Evolutionary conservation across 2,797 vertebrate genomes (phyloP), one percentile per base, ranked within the genome.

Genomic region (Helarctos malayanus): DNA sequence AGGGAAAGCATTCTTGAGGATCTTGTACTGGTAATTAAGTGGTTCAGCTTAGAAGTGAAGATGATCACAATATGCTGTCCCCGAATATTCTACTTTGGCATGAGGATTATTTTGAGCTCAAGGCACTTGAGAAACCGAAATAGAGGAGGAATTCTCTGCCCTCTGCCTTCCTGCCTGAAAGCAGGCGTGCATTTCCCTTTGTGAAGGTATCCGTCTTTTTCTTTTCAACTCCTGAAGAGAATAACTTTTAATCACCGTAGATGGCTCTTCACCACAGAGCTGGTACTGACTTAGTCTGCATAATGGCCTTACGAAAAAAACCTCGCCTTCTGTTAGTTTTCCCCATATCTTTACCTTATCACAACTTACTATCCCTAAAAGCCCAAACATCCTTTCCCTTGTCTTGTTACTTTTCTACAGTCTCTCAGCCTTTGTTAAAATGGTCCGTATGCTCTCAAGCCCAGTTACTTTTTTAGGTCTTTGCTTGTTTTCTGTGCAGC

Each of bases 31-130:
- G 27, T 49, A 71, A 85, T 45, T 45, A 87, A 89, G 27, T 83
- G 25, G 11, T 68, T 88, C n/a, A 68, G 13, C 21, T 90, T 84
- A 79, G 63, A 97, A 63, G 14, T 11, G 35, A 80, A 76, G 35
- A 32, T 18, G 7, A 47, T 91, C n/a, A 57, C 65, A 87, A 57
- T 79, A 57, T 52, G 18, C 38, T 32, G 68, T 7, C 7, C 18
- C 13, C 25, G 73, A 81, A 75, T 61, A 76, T 38, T 16, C 78
- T 88, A 83, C 38, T 71, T 91, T 79, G 54, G 45, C 52, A 57
- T 73, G 38, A 57, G 52, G 56, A 68, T 93, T 93, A 65, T 68
- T 90, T 90, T 75, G 79, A 95, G 27, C 5, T 95, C 61, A 92
- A 83, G 12, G 7, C 4, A 56, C 38, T 27, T 82, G 65, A 63